phyloP scores from a whole-genome alignment of 2,797 vertebrate genomes.

The Iguana delicatissima region DNA sequence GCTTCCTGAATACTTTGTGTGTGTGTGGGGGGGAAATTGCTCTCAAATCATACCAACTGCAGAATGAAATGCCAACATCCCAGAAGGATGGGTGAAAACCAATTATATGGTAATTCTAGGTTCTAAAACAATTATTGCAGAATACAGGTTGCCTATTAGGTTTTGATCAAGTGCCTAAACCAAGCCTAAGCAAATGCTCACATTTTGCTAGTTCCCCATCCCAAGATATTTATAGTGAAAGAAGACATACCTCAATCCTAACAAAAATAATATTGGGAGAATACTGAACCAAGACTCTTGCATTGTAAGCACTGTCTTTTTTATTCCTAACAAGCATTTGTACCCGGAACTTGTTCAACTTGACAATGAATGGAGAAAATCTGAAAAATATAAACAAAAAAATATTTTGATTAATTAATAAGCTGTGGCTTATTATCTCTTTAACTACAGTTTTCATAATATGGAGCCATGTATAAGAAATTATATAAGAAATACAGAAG shows the following conservation, averaged over 20 bases:
- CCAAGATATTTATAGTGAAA: slow-evolving; percentile 7
- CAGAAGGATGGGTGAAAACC: background rate
- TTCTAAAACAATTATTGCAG: background rate
- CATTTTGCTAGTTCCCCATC: background rate
- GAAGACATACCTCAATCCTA: slow-evolving; percentile 88
- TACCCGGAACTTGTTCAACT: slow-evolving; percentile 84
- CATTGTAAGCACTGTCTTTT: slow-evolving; percentile 94
- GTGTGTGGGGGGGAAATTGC: too few species aligned
- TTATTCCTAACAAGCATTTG: slow-evolving; percentile 86
- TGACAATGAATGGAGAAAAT: slow-evolving; percentile 82
- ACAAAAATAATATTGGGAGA: slow-evolving; percentile 93
- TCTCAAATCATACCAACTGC: too few species aligned
- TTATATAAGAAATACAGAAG: background rate
- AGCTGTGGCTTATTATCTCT: background rate
- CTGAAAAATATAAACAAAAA: slow-evolving; percentile 64
- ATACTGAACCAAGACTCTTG: slow-evolving; percentile 87
- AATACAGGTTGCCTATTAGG: background rate
- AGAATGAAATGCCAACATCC: background rate
- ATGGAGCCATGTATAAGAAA: background rate
- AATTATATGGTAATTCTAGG: background rate
- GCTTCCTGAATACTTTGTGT: too few species aligned
- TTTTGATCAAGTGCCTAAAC: background rate
- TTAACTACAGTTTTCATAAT: background rate
- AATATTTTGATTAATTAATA: background rate
- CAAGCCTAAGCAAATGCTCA: background rate